Base-by-base conservation (phyloP, 2,888 invertebrate genomes). In the Arrhopalites spinosus region DNA sequence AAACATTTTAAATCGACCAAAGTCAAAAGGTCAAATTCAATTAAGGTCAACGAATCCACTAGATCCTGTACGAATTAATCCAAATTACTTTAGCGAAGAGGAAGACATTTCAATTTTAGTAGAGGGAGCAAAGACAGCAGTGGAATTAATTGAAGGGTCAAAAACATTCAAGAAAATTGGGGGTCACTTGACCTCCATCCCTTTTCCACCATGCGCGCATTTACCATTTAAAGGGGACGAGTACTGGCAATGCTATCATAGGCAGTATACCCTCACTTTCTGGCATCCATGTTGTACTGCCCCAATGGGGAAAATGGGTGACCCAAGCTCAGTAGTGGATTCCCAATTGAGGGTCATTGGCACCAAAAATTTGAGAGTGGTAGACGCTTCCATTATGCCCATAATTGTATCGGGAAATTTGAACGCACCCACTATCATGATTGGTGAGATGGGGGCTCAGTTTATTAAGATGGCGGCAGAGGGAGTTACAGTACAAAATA, bases 1-100 rank as follows among this genome's bases (percentile, higher is more conserved):
- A 29, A 79, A 78, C 76, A 78, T 79, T 71, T 72, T 81, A 59
- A 77, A 77, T 25, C 73, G 81, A 61, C 81, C 81, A 36, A 36
- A 7, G 36, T 36, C 36, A 3, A 3, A 11, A 36, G 36, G 36
- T 36, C 36, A 36, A 36, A 11, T 36, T 36, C 3, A 11, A 36
- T 11, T 36, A 7, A 36, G 11, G 36, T 36, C 36, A 36, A 36
- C 36, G 36, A 11, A 36, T 36, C 36, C 36, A 7, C 11, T 36
- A 3, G 5, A 36, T 7, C 36, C 36, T 7, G 5, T 36, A 3
- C 3, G 11, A 7, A 7, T 36, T 11, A 11, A 36, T 36, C 36
- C 36, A 11, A 36, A 36, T 36, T 36, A 36, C 36, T 11, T 36
- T 3, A 11, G 11, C 11, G 5, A 11, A 11, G 11, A 11, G 36